These are phyloP conservation scores for Recurvirostra avosetta DNA, from an alignment of 2,113 vertebrate genomes.

Conservation along the genomic window DNA sequence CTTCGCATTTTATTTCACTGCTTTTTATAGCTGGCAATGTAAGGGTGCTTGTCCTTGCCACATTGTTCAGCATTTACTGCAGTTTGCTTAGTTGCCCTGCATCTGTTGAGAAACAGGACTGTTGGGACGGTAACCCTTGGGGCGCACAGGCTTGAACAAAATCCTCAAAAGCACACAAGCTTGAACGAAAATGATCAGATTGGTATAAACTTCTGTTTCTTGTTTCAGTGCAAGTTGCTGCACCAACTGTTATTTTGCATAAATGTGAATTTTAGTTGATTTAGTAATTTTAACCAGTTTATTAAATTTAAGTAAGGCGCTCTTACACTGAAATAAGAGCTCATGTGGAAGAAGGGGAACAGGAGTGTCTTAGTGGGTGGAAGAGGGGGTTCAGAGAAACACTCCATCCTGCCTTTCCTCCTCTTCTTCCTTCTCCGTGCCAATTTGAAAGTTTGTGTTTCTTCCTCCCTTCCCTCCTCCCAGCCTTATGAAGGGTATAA, in stretches of 20 bases:
- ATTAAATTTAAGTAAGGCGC: not conserved
- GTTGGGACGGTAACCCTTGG: not conserved
- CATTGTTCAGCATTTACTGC: conserved; percentile 3
- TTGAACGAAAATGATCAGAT: not conserved
- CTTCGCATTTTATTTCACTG: not conserved
- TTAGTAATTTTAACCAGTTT: not conserved
- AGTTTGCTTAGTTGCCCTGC: not conserved
- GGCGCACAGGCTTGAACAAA: not conserved
- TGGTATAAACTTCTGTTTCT: not conserved
- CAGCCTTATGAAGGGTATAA: not conserved
- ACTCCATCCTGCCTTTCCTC: not conserved
- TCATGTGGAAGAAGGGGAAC: accelerated
- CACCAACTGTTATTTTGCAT: not conserved
- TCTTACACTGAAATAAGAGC: not conserved
- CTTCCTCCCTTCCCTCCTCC: not conserved
- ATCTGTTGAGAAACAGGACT: not conserved
- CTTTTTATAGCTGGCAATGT: not conserved
- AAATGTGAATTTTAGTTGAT: not conserved
- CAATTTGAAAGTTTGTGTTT: not conserved
- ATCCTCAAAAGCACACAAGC: not conserved
- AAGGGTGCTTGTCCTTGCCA: not conserved
- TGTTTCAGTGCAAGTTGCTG: not conserved
- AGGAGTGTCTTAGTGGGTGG: not conserved
- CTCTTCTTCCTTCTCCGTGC: not conserved
- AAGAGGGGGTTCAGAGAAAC: not conserved